Evolutionary conservation across 2,888 invertebrate genomes (phyloP), one percentile per base, ranked within the genome.

Genomic region (Amitus sp.): DNA sequence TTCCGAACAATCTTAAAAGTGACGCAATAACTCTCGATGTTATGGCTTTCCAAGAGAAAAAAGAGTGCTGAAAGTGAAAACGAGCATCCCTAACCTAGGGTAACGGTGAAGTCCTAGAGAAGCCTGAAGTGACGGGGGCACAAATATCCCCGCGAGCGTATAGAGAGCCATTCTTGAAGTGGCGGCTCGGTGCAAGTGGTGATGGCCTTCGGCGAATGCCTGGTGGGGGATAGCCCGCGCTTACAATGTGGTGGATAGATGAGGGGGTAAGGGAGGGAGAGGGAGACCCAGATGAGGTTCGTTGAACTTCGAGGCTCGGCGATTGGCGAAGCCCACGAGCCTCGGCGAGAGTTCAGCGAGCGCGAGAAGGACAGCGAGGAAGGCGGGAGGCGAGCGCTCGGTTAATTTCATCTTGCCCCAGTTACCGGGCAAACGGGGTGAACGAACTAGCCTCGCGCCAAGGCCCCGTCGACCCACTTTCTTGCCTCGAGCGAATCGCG

Each of bases 391-490:
- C 43, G 63, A 55, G 64, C 67, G 74, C 75, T 81, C 78, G 84
- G 85, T 85, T 85, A 86, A 86, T 86, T 86, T 86, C 86, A 86
- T 86, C 86, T 86, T 86, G 87, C 85, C 86, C 86, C 84, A 86
- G 86, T 86, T 87, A 85, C 84, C 80, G 80, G 78, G 79, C 79
- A 78, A 79, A 78, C 78, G 79, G 85, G 86, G 86, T 86, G 86
- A 86, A 86, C 84, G 86, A 84, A 85, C 87, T 85, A 86, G 84
- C 83, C 86, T 86, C 85, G 80, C 76, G 73, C 74, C 81, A 77
- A 82, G 83, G 82, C 77, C 74, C 77, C 73, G 72, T 70, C 79
- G 80, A 78, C 78, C 82, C 77, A 81, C 79, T 79, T 82, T 79
- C 74, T 70, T 75, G 70, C 65, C 53, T 50, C 63, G 65, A 68